phyloP scores from a whole-genome alignment of 2,113 vertebrate genomes.

The Siniperca knerii region DNA sequence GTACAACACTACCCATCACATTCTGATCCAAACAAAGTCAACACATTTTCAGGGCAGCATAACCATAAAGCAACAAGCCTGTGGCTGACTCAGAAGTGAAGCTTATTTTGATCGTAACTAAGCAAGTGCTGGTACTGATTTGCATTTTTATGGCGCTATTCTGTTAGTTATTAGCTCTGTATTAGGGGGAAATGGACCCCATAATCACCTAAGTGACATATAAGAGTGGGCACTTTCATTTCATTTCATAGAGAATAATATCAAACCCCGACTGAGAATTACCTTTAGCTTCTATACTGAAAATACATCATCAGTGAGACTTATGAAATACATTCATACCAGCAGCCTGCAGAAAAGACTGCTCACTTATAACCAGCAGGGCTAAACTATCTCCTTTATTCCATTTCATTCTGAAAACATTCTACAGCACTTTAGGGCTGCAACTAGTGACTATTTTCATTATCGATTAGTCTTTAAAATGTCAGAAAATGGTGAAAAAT shows the following conservation, averaged over 20 bases:
- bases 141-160: constrained; percentile 72
- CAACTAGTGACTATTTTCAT: background rate
- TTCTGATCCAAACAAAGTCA: constrained; percentile 28
- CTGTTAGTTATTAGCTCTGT: constrained; percentile 62
- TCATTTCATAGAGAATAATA: constrained; percentile 43
- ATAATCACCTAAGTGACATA: constrained; percentile 65
- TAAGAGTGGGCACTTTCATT: constrained; percentile 49
- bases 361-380: background rate
- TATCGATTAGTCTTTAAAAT: background rate
- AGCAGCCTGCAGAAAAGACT: background rate
- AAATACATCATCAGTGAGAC: constrained; percentile 38
- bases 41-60: constrained; percentile 31
- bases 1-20: constrained; percentile 9
- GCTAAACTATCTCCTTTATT: background rate
- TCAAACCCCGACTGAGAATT: constrained; percentile 42
- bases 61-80: constrained; percentile 34
- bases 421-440: background rate
- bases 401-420: background rate
- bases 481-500: constrained; percentile 16
- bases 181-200: constrained; percentile 43
- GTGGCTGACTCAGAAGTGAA: constrained; percentile 40
- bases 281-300: constrained; percentile 33
- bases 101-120: constrained; percentile 61
- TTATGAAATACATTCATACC: background rate
- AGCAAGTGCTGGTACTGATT: constrained; percentile 49